phyloP scores from a whole-genome alignment of 2,113 vertebrate genomes.

The Pygoscelis antarcticus region DNA sequence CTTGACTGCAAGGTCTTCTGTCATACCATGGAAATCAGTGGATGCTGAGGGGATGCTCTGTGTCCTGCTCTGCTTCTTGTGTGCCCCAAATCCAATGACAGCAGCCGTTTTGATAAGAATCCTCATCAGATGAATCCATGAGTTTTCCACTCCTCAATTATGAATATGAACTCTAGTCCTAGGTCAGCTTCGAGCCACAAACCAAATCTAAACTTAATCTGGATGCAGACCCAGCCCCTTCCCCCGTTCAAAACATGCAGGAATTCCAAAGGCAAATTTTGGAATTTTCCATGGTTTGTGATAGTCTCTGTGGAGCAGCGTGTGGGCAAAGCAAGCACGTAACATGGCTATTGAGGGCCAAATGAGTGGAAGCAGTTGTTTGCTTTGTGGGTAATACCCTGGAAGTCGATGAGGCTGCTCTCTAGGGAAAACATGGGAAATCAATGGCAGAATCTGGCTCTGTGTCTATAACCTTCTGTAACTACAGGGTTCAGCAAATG shows the following conservation, averaged over 20 bases:
- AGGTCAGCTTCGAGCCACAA: conserved; percentile 46
- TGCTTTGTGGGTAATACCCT: conserved; percentile 11
- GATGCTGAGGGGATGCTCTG: neutral
- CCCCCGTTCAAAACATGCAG: neutral
- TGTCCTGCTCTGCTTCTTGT: neutral
- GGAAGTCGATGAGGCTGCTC: neutral
- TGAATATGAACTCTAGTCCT: neutral
- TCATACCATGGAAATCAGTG: neutral
- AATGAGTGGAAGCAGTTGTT: neutral
- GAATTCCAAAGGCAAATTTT: neutral
- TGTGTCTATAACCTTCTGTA: neutral
- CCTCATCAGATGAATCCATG: neutral
- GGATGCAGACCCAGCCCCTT: neutral
- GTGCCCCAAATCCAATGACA: neutral
- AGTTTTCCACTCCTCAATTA: conserved; percentile 5
- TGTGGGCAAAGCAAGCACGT: conserved; percentile 38
- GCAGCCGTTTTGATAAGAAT: neutral
- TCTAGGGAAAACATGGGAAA: conserved; percentile 20
- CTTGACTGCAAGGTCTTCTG: neutral
- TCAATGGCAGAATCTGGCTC: neutral
- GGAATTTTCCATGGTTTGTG: conserved; percentile 61
- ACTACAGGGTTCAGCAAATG: neutral
- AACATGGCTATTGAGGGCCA: neutral
- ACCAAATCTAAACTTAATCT: conserved; percentile 44
- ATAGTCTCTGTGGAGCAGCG: neutral